Evolutionary conservation across 2,797 vertebrate genomes (phyloP), one percentile per base, ranked within the genome.

Genomic region (Siniperca undulata): DNA sequence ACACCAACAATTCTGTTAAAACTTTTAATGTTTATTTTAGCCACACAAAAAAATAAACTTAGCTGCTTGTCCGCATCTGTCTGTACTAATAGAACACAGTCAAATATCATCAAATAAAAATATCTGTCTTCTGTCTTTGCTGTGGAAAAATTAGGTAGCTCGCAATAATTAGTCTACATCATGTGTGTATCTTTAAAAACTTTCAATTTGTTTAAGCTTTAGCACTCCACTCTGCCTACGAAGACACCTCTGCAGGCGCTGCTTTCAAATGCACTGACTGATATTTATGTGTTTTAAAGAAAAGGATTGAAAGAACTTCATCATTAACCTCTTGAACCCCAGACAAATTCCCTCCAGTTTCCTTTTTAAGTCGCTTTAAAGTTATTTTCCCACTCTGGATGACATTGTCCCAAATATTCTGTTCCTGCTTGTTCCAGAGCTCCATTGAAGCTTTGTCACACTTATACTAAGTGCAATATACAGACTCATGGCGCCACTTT

Each of bases 381-480:
- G 58, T 50, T 4, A 5, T 27, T 61, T 74, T 69, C 42, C n/a
- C 40, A 53, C 46, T 8, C 22, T 55, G 53, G 27, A 44, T 42
- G 20, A 48, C n/a, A 27, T n/a, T n/a, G 34, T 62, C 68, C 19
- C 27, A 48, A 30, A 19, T 77, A 44, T 58, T 50, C 14, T 52
- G 40, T 7, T 70, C 14, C 58, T 8, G 20, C 19, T 70, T 17
- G n/a, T 34, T 55, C 46, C 67, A n/a, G 30, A 22, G 67, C 44
- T 56, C 16, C 46, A 50, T 9, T 56, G 73, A 86, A 60, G 34
- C 56, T 65, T 70, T 50, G 70, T 53, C 77, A 59, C 50, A 66
- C 58, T 53, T 10, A 2, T 3, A 36, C n/a, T 22, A 42, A 14
- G 9, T n/a, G 8, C 8, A 48, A 22, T 24, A 46, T 3, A 16